A percentile compares a stretch with the other conserved stretches of the same genome.
phyloP scores from a whole-genome alignment of 1,140 invertebrate genomes.

The Cheumatopsyche charites region DNA sequence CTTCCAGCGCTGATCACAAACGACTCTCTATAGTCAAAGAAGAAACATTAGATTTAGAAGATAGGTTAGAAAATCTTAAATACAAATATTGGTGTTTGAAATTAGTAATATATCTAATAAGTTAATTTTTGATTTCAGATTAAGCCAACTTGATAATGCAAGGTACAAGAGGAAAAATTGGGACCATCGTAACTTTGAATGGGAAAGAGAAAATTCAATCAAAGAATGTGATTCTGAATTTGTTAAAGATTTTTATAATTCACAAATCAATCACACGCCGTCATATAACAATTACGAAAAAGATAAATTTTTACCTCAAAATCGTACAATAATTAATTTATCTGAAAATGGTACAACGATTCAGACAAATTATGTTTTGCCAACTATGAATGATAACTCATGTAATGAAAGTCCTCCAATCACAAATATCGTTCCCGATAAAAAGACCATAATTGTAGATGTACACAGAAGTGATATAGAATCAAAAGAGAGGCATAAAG shows the following conservation, averaged over 20 bases:
- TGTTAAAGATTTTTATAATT: slow-evolving; percentile 27
- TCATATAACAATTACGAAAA: slow-evolving; percentile 33
- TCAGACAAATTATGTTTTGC: slow-evolving; percentile 64
- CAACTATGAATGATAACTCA: slow-evolving; percentile 35
- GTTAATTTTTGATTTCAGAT: slow-evolving; percentile 34
- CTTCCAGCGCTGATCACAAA: slow-evolving; percentile 66
- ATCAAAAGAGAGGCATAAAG: slow-evolving; percentile 22
- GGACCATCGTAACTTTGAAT: slow-evolving; percentile 44
- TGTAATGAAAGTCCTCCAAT: slow-evolving; percentile 25
- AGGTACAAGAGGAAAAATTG: slow-evolving; percentile 42
- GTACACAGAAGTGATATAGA: slow-evolving; percentile 61
- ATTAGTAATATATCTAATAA: neutral
- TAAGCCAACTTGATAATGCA: slow-evolving; percentile 44
- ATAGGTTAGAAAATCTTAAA: slow-evolving; percentile 53
- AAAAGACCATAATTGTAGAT: slow-evolving; percentile 68
- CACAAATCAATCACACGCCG: slow-evolving; percentile 30
- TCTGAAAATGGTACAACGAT: slow-evolving; percentile 71
- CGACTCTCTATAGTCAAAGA: slow-evolving; percentile 72
- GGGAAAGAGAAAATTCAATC: slow-evolving; percentile 43
- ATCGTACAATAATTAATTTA: slow-evolving; percentile 71
- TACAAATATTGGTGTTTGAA: neutral
- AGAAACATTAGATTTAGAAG: slow-evolving; percentile 63
- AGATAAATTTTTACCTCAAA: slow-evolving; percentile 51
- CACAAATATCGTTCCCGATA: slow-evolving; percentile 53
- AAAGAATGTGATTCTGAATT: slow-evolving; percentile 44